Conservation (phyloP, 1,140 invertebrate species). For the Cydia splendana region DNA sequence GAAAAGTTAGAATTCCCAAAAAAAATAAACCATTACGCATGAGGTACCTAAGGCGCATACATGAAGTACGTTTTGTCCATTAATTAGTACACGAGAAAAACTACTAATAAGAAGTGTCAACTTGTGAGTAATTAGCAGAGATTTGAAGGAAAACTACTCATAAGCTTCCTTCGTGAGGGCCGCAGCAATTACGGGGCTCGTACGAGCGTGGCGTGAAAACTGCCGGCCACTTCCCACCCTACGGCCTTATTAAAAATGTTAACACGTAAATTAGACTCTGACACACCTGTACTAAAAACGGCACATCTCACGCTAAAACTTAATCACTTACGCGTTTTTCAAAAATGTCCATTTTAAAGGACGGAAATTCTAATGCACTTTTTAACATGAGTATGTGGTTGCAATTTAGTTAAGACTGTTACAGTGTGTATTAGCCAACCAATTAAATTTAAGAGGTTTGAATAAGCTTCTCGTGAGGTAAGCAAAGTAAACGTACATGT, state of each 20-base stretch:
- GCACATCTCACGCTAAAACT: not conserved
- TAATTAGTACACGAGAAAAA: constrained; percentile 19
- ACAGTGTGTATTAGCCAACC: constrained; percentile 71
- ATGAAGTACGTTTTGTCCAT: not conserved
- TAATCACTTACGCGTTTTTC: constrained; percentile 40
- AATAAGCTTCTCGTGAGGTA: not conserved
- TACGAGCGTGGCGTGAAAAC: constrained; percentile 70
- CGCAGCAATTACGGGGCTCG: constrained; percentile 75
- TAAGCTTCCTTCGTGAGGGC: constrained; percentile 75
- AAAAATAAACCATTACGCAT: too few relatives aligned
- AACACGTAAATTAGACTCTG: constrained; percentile 77
- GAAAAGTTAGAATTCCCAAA: too few relatives aligned
- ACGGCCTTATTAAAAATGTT: constrained; percentile 78
- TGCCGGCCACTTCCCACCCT: constrained; percentile 76
- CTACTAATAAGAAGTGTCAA: constrained; percentile 26
- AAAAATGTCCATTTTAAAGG: constrained; percentile 5
- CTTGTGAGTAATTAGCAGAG: constrained; percentile 72
- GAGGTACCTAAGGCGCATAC: constrained; percentile 52
- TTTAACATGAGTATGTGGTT: not conserved
- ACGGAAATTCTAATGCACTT: not conserved
- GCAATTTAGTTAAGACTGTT: not conserved
- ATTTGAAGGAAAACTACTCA: constrained; percentile 78
- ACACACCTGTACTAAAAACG: not conserved
- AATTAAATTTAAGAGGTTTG: constrained; percentile 74
- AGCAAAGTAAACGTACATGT: not conserved